Evolutionary conservation across 2,888 invertebrate species (phyloP), one percentile per base, ranked within the genome.

Genomic region (Andrena bucephala): DNA sequence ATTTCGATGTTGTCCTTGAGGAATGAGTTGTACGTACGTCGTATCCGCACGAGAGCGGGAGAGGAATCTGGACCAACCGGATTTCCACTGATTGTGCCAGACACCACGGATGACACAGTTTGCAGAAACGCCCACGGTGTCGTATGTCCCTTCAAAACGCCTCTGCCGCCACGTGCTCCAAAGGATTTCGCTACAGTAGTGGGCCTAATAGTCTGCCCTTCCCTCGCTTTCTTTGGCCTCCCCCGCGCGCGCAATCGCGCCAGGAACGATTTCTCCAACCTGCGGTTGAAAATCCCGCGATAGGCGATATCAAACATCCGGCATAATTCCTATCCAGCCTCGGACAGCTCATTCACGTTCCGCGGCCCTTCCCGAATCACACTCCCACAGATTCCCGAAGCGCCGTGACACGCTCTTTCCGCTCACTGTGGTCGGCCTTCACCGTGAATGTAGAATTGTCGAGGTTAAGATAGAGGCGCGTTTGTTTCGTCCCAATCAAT

Each of bases 91-190:
- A 87, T 89, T 89, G 89, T 89, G 72, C 84, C 87, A 88, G 84
- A 81, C 84, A 70, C 83, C 69, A 65, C 68, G 70, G 78, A 87
- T 85, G 86, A 83, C 83, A 85, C 83, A 86, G 81, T 89, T 89
- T 87, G 84, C 83, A 83, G 89, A 88, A 90, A 89, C 89, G 89
- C 89, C 89, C 86, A 89, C 88, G 78, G 84, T 89, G 81, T 89
- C 84, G 83, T 79, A 73, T 86, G 81, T 84, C 87, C 82, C 74
- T 74, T 76, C 68, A 65, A 16, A 83, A 84, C 85, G 89, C 86
- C 84, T 89, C 81, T 80, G 59, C 42, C 36, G 65, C 60, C 84
- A 87, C 83, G 77, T 86, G 84, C 65, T 80, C 29, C 16, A 36
- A 70, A 72, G 73, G 73, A 70, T 71, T 65, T 42, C 62, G 27